A percentile compares a stretch with the other conserved stretches of the same genome.
Conservation (phyloP, 2,797 vertebrate genomes). For the Macroramphosus scolopax region DNA sequence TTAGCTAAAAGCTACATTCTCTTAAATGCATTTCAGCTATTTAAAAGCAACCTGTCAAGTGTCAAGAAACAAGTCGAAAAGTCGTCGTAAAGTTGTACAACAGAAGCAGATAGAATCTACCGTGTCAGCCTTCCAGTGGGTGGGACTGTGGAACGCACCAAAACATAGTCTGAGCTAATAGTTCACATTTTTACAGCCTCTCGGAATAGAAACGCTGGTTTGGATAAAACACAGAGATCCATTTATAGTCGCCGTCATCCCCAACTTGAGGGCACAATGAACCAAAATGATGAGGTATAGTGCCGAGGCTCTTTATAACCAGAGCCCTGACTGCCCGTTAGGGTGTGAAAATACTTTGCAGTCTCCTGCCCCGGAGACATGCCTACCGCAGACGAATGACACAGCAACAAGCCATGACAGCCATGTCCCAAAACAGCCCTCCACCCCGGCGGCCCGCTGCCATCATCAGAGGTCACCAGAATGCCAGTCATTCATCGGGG, state of each 20-base stretch:
- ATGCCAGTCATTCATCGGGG: slow-evolving; percentile 72
- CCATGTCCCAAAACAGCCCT: slow-evolving; percentile 66
- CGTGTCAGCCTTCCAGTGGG: too few relatives aligned
- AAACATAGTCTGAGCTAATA: too few relatives aligned
- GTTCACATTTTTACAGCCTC: not conserved
- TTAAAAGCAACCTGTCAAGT: too few relatives aligned
- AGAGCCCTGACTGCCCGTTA: slow-evolving; percentile 35
- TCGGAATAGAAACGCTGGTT: slow-evolving; percentile 14
- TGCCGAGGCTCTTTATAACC: slow-evolving; percentile 11
- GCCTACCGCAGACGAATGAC: slow-evolving; percentile 56
- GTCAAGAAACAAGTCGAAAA: too few relatives aligned
- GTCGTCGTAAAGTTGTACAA: too few relatives aligned
- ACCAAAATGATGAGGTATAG: slow-evolving; percentile 10
- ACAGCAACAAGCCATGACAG: slow-evolving; percentile 55
- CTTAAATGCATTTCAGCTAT: too few relatives aligned
- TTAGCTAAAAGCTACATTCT: too few relatives aligned
- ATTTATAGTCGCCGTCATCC: slow-evolving; percentile 11
- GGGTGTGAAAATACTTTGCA: slow-evolving; percentile 47
- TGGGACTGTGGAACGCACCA: too few relatives aligned
- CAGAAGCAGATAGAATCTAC: too few relatives aligned
- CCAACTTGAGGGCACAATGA: slow-evolving; percentile 11
- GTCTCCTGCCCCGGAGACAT: slow-evolving; percentile 53
- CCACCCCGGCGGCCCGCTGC: slow-evolving; percentile 43
- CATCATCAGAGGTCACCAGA: slow-evolving; percentile 71
- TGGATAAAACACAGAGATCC: slow-evolving; percentile 5